phyloP scores from a whole-genome alignment of 2,113 vertebrate genomes.

The Sinosuthora webbiana region DNA sequence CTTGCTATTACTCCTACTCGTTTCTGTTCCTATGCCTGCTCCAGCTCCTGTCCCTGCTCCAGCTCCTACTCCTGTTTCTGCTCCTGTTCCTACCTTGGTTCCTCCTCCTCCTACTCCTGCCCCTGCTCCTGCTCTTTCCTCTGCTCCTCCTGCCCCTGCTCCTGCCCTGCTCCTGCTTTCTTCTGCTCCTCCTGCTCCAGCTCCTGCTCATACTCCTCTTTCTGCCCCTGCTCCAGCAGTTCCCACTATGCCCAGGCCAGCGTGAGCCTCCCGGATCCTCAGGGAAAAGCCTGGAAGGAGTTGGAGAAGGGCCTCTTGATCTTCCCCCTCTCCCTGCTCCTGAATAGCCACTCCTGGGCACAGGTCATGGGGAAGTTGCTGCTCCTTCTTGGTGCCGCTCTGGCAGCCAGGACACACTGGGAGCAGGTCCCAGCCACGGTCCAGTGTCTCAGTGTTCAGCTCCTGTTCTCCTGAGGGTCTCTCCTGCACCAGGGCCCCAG shows the following conservation, averaged over 20 bases:
- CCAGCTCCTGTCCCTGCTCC: neutral
- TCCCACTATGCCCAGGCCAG: rapidly evolving
- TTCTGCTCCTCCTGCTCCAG: rapidly evolving
- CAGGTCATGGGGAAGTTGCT: neutral
- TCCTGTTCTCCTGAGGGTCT: neutral
- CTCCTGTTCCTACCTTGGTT: no score
- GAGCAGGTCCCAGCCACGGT: rapidly evolving
- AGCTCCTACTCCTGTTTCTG: no score
- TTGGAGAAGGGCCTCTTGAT: rapidly evolving
- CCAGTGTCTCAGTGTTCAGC: rapidly evolving
- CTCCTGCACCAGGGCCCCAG: neutral
- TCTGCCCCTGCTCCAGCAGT: neutral
- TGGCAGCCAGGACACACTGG: neutral
- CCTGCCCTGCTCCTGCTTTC: neutral
- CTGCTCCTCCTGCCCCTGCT: rapidly evolving
- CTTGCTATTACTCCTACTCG: no score
- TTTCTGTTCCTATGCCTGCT: neutral
- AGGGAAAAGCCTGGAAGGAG: neutral
- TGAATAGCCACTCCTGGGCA: rapidly evolving
- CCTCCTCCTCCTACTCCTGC: no score
- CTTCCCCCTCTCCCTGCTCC: neutral
- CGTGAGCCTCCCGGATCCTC: rapidly evolving
- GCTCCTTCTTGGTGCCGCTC: neutral
- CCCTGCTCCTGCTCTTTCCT: rapidly evolving
- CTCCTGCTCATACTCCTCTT: neutral